Evolutionary conservation across 2,113 vertebrate species (phyloP), one percentile per base, ranked within the genome.

Genomic region (Octodon degus): DNA sequence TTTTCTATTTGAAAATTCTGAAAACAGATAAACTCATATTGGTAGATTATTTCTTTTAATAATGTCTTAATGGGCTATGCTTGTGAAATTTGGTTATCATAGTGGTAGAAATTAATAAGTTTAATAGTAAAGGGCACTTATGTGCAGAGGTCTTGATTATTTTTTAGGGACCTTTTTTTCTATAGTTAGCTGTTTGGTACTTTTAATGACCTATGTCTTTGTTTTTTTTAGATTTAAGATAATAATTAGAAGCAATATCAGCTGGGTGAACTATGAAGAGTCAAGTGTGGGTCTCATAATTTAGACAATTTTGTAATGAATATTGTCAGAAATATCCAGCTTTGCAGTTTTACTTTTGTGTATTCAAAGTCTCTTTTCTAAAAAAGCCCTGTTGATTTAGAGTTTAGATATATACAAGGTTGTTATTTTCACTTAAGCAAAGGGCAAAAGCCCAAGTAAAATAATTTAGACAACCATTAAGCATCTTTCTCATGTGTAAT

Each of bases 211-310:
- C 88, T 37, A 82, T 43, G 6, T 40, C 5, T 97, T 96, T 97
- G 77, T 55, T 97, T 96, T 96, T 43, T 95, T 97, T 94, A 96
- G 83, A 96, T 98, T 95, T 98, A 98, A 97, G 91, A 93, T 58
- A 97, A 94, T 95, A 97, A 97, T 96, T 97, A 96, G 98, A 98
- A 94, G 0, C 17, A 95, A 97, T 98, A 90, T 97, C 91, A 92
- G 70, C 43, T 27, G 0, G 91, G 32, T 94, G 91, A 98, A 58
- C 95, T 94, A 92, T 5, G 32, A 89, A 97, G 93, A 96, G 97
- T 98, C 93, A 97, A 96, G 89, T 93, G 14, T 89, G 96, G 82
- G 85, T 96, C 87, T 94, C 81, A 89, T 91, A 85, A 91, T 94
- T 97, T 95, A 97, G 97, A 98, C 85, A 84, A 88, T 2, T 93